phyloP scores from a whole-genome alignment of 37 sponge, comb jelly and placozoan genomes.

The Aphrocallistes beatrix region DNA sequence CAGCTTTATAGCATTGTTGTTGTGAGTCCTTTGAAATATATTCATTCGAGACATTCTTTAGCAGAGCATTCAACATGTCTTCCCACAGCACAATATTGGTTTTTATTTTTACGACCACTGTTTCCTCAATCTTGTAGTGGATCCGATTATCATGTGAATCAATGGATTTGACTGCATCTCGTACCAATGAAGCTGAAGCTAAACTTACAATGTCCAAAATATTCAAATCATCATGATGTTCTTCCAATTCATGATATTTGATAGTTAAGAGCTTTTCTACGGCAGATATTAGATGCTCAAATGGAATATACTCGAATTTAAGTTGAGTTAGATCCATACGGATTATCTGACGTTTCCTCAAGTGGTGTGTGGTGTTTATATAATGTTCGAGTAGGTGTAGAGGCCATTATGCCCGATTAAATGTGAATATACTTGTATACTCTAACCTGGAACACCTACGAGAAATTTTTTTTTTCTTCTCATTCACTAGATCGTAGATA shows the following conservation, averaged over 20 bases:
- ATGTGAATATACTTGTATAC: too few species aligned
- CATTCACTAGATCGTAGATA: too few species aligned
- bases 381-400: too few species aligned
- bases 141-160: neutral
- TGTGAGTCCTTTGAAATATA: neutral
- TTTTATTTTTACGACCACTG: neutral
- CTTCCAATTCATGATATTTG: neutral
- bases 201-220: neutral
- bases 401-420: too few species aligned
- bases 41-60: neutral
- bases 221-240: neutral
- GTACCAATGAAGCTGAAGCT: neutral
- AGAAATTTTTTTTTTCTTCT: too few species aligned
- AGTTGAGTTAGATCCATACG: too few species aligned
- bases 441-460: too few species aligned
- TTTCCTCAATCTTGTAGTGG: neutral
- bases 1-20: neutral
- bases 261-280: neutral
- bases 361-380: too few species aligned
- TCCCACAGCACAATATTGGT: neutral
- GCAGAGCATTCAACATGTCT: neutral
- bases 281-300: neutral
- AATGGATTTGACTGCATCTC: neutral
- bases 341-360: too few species aligned
- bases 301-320: too few species aligned